phyloP scores from a whole-genome alignment of 2,113 vertebrate species.

The Rutilus rutilus region DNA sequence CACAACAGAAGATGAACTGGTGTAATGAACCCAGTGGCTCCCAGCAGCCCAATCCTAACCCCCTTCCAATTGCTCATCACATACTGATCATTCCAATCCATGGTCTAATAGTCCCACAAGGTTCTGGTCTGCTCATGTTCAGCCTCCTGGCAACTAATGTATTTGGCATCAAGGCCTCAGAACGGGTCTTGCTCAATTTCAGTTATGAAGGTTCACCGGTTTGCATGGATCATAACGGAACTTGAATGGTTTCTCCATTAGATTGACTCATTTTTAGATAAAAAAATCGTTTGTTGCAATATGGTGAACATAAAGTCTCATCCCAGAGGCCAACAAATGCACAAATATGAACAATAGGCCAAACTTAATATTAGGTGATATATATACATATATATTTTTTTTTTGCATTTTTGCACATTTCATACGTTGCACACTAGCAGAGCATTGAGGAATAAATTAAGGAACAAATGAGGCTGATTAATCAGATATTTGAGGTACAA shows the following conservation, averaged over 20 bases:
- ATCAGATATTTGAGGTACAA: not conserved
- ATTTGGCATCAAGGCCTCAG: constrained; percentile 52
- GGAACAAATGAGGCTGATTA: not conserved
- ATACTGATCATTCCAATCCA: constrained; percentile 63
- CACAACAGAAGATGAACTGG: constrained; percentile 61
- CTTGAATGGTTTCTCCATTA: constrained; percentile 25
- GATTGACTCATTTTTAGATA: not conserved
- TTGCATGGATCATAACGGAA: not conserved
- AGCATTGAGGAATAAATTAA: not conserved
- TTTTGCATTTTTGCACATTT: not conserved
- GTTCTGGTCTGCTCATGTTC: constrained; percentile 41
- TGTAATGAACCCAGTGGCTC: constrained; percentile 65
- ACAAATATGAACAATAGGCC: constrained; percentile 18
- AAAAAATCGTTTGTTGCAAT: constrained; percentile 11
- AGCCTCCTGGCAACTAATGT: constrained; percentile 57
- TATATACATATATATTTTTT: no score
- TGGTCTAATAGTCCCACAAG: constrained; percentile 62
- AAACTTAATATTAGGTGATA: not conserved
- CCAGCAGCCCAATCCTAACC: constrained; percentile 56
- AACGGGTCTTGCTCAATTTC: constrained; percentile 49
- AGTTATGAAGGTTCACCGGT: constrained; percentile 58
- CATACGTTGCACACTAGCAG: not conserved
- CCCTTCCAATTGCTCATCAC: constrained; percentile 65
- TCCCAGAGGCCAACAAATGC: not conserved
- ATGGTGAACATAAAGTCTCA: not conserved